These are phyloP conservation scores for Channa maculata DNA, from an alignment of 2,113 vertebrate genomes.

Conservation along the genomic window DNA sequence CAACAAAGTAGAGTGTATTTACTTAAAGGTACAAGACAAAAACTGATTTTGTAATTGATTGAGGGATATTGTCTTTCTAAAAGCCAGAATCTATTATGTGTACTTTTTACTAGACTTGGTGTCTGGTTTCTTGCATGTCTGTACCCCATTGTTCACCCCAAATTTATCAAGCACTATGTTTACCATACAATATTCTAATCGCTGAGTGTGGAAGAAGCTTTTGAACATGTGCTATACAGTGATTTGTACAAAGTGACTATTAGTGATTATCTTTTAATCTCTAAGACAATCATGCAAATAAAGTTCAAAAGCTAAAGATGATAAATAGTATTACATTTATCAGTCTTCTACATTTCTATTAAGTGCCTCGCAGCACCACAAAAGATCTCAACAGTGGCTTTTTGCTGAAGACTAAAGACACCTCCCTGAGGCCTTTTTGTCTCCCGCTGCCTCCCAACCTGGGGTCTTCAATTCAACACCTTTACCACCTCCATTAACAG, in stretches of 20 bases:
- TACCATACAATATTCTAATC: background rate
- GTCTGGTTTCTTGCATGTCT: background rate
- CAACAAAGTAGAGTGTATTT: slow-evolving; percentile 4
- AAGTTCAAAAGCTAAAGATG: slow-evolving; percentile 17
- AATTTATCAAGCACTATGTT: slow-evolving; percentile 4
- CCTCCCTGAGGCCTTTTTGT: slow-evolving; percentile 41
- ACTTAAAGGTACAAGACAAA: slow-evolving; percentile 5
- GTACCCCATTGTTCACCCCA: background rate
- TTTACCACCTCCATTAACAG: slow-evolving; percentile 68
- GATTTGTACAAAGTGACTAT: background rate
- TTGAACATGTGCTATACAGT: background rate
- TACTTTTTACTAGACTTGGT: background rate
- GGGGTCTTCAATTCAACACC: slow-evolving; percentile 67
- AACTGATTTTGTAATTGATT: background rate
- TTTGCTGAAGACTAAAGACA: slow-evolving; percentile 34
- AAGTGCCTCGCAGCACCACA: slow-evolving; percentile 46
- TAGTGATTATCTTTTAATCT: slow-evolving; percentile 3
- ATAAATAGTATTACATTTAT: slow-evolving; percentile 48
- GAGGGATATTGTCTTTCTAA: background rate
- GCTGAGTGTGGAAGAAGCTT: slow-evolving; percentile 7
- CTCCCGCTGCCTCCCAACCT: slow-evolving; percentile 44
- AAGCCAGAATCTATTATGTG: background rate
- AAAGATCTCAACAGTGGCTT: slow-evolving; percentile 51
- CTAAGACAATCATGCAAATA: background rate
- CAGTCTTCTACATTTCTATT: slow-evolving; percentile 49